phyloP scores from a whole-genome alignment of 2,113 vertebrate genomes.

The Holacanthus passer region DNA sequence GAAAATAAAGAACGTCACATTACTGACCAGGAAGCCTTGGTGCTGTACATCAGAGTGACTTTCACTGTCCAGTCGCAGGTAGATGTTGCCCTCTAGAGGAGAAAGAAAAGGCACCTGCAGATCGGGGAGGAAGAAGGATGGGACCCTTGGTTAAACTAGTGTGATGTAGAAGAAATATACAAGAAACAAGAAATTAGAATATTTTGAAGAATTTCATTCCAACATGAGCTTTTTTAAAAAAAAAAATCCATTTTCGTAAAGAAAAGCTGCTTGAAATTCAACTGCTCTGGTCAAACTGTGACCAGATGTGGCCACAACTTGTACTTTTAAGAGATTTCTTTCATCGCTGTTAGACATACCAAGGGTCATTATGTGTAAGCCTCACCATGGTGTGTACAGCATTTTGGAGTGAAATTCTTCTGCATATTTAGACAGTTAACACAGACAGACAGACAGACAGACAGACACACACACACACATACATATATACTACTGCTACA shows the following conservation, averaged over 20 bases:
- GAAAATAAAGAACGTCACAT: neutral
- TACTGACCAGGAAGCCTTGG: slow-evolving; percentile 86
- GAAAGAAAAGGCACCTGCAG: slow-evolving; percentile 87
- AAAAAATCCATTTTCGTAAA: neutral
- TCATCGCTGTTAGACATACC: neutral
- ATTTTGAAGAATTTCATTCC: slow-evolving; percentile 4
- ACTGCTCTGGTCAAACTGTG: neutral
- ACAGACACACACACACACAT: neutral
- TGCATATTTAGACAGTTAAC: neutral
- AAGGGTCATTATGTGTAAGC: neutral
- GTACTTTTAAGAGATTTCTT: neutral
- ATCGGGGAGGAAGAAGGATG: neutral
- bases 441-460: neutral
- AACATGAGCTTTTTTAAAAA: neutral
- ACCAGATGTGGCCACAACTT: neutral
- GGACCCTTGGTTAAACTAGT: neutral
- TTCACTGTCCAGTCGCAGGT: slow-evolving; percentile 80
- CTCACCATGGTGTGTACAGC: neutral
- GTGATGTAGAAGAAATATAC: neutral
- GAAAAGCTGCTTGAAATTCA: neutral
- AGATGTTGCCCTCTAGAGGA: slow-evolving; percentile 87
- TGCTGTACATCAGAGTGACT: slow-evolving; percentile 82
- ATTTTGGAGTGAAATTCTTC: neutral
- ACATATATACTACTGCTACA: too few species aligned
- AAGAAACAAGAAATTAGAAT: neutral